Conservation (phyloP, 2,888 invertebrate species). For the Tipula helvola region DNA sequence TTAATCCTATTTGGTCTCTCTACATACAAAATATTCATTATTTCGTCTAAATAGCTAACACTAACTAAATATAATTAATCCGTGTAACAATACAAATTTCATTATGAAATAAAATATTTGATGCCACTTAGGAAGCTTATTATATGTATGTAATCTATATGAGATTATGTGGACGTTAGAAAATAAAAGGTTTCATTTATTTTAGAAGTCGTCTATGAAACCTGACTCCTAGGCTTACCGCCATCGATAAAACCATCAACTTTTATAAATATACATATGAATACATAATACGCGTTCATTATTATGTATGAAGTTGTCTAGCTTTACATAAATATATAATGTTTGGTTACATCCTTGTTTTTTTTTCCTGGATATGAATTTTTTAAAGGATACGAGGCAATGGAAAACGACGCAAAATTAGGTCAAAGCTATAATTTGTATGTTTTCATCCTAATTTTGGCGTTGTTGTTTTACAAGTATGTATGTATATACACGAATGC, state of each 20-base stretch:
- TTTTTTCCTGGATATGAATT: background rate
- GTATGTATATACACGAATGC: background rate
- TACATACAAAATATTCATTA: background rate
- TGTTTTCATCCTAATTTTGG: background rate
- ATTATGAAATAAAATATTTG: background rate
- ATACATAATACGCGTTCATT: background rate
- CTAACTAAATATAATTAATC: background rate
- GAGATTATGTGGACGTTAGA: background rate
- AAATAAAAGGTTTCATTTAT: background rate
- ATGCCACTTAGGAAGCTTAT: background rate
- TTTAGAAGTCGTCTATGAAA: background rate
- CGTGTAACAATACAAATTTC: background rate
- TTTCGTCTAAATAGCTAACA: background rate
- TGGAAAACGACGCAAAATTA: background rate
- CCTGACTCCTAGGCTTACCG: background rate
- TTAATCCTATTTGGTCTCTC: background rate
- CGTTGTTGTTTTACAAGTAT: background rate
- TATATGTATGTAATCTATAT: background rate
- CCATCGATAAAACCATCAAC: background rate
- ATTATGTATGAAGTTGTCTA: background rate
- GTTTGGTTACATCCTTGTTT: background rate
- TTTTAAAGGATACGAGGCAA: background rate
- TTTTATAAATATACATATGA: background rate
- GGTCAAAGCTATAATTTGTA: background rate
- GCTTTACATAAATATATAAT: background rate